Evolutionary conservation across 2,888 invertebrate species (phyloP), one percentile per base, ranked within the genome.

Genomic region (Sminthurides aquaticus): DNA sequence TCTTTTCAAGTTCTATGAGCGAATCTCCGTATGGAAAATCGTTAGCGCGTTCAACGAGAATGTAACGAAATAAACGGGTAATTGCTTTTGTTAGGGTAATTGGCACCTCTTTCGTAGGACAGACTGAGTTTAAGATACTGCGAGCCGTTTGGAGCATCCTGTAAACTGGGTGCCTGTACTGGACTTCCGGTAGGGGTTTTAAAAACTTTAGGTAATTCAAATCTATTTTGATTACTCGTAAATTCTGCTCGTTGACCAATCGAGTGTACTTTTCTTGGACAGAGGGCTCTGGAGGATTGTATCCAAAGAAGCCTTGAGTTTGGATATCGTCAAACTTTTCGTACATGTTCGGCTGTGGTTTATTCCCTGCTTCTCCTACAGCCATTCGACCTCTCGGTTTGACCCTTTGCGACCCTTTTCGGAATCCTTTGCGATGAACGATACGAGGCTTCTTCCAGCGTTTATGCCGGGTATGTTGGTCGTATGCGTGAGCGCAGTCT

Each of bases 161-260:
- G 8, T 15, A 34, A 15, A 11, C 15, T 15, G 43, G 43, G 43
- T 34, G 5, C 43, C 43, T 34, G 43, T 34, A 34, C 43, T 34
- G 43, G 8, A 11, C 8, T 11, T 34, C 43, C 5, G 5, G 5
- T 5, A 34, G 43, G 43, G 43, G 43, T 34, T 34, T 34, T 15
- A 34, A 15, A 34, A 34, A 34, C 43, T 34, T 34, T 5, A 11
- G 15, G 18, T 49, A 48, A n/a, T 26, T 56, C 25, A 25, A 27
- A 24, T 56, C 56, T 27, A 27, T 56, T 25, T 56, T 56, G n/a
- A 56, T 56, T n/a, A 56, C 26, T 24, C 25, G 18, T n/a, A 2
- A 56, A 56, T 56, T 56, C 27, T 25, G 24, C 27, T 56, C n/a
- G 2, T 26, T n/a, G 2, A 56, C 26, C 27, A 25, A 24, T n/a